Conservation (phyloP, 30 jellyfish, hydroid and myxozoan species). For the Turritopsis rubra region DNA sequence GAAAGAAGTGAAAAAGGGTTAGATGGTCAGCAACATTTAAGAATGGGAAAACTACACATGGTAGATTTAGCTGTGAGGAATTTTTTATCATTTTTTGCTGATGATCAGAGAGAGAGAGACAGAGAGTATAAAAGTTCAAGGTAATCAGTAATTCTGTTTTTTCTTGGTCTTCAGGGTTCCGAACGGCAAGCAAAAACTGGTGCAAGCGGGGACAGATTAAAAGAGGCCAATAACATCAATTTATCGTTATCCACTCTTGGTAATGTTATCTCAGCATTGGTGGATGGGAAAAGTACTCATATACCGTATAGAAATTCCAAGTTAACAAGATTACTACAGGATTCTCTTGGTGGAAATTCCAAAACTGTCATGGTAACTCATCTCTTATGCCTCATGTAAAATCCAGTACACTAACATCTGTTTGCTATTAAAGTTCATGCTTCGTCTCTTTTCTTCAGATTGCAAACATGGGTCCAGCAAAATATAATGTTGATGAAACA, state of each 20-base stretch:
- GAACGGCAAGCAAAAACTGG: slow-evolving; percentile 96
- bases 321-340: slow-evolving; percentile 84
- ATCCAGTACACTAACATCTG: neutral
- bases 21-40: slow-evolving; percentile 91
- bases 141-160: neutral
- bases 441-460: slow-evolving; percentile 19
- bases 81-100: neutral
- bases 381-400: neutral
- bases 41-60: slow-evolving; percentile 98
- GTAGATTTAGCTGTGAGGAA: slow-evolving; percentile 91
- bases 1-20: slow-evolving; percentile 94
- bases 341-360: slow-evolving; percentile 92
- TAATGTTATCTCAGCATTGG: slow-evolving; percentile 85
- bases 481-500: slow-evolving; percentile 81
- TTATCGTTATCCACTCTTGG: slow-evolving; percentile 85
- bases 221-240: slow-evolving; percentile 88
- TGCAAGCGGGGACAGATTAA: slow-evolving; percentile 84
- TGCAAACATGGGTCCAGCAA: slow-evolving; percentile 95
- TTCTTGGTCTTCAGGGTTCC: slow-evolving; percentile 75
- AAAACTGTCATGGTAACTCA: slow-evolving; percentile 81
- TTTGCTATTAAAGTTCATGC: too few relatives aligned
- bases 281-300: slow-evolving; percentile 95
- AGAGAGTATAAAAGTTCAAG: too few relatives aligned
- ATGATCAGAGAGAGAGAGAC: too few relatives aligned
- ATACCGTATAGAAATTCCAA: slow-evolving; percentile 88